phyloP scores from a whole-genome alignment of 2,113 vertebrate species.

The Rhadina sibilatrix region DNA sequence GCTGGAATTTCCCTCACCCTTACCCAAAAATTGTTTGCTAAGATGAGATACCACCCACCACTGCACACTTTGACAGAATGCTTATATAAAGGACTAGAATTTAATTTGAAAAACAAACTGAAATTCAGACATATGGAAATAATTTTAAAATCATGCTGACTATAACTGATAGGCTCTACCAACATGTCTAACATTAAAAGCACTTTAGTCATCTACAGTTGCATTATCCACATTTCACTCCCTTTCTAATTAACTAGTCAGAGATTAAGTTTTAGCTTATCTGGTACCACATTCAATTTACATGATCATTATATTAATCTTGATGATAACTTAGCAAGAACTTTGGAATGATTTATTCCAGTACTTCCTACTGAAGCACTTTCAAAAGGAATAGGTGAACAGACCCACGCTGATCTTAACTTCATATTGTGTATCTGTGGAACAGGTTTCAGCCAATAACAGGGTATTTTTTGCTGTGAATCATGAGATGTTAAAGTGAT shows the following conservation, averaged over 20 bases:
- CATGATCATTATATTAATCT: not conserved
- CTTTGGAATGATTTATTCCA: not conserved
- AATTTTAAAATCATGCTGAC: constrained; percentile 10
- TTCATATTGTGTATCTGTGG: not conserved
- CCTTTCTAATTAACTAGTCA: constrained; percentile 3
- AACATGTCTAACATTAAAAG: not conserved
- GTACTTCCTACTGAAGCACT: not conserved
- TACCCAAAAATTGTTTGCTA: not conserved
- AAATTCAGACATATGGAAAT: constrained; percentile 55
- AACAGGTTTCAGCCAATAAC: not conserved
- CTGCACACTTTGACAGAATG: not conserved
- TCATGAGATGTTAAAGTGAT: constrained; percentile 29
- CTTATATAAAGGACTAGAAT: not conserved
- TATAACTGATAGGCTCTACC: not conserved
- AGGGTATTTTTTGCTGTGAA: not conserved
- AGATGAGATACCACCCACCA: not conserved
- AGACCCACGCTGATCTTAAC: not conserved
- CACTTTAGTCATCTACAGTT: not conserved
- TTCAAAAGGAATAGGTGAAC: not conserved
- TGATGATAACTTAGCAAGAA: not conserved
- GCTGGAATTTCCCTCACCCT: not conserved
- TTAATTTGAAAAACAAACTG: constrained; percentile 35
- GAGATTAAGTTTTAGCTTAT: not conserved
- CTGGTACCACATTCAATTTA: not conserved
- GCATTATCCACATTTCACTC: not conserved